Base-by-base conservation (phyloP, 2,888 invertebrate species). In the Dyspetes luteomarginatus region DNA sequence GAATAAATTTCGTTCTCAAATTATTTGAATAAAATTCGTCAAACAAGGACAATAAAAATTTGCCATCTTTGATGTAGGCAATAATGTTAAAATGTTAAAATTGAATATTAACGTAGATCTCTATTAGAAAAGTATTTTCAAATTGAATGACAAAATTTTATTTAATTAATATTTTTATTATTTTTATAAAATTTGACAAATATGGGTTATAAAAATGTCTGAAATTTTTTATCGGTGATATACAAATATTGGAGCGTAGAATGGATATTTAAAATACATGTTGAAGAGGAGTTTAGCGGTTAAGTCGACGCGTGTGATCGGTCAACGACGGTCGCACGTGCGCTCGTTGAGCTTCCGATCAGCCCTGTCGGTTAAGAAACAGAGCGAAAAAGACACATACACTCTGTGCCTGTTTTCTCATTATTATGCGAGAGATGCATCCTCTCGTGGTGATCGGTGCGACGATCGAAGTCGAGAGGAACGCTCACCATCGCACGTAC, bases 341-440 rank as follows among this genome's bases (percentile, higher is more conserved):
- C 81, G 80, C 67, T 71, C 69, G 69, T 78, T 81, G 77, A 77
- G 81, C 81, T 81, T 78, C 81, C 81, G 81, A 81, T 81, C 58
- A 19, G 65, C 65, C 64, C 41, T 58, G 26, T 50, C 48, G 69
- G 64, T 65, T 71, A 58, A 56, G 24, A 65, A 55, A 65, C 52
- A 78, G 64, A 77, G 28, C 12, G 64, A 73, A 73, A 65, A 55
- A 56, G 56, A 41, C 19, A 17, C 48, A 48, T 48, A 48, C 17
- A 48, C 48, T 7, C 36, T 2, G 4, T 36, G 5, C 24, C 58
- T 62, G 58, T 24, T 17, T 17, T n/a, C 74, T 81, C 78, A 81
- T 81, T 81, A 81, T 81, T 81, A 81, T 81, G 81, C 78, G 78
- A 69, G 69, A 74, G 78, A 74, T 78, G 81, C 65, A 74, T 77